These are phyloP conservation scores for Caenorhabditis sp. DNA, from an alignment of 2,888 invertebrate genomes.

Conservation along the genomic window DNA sequence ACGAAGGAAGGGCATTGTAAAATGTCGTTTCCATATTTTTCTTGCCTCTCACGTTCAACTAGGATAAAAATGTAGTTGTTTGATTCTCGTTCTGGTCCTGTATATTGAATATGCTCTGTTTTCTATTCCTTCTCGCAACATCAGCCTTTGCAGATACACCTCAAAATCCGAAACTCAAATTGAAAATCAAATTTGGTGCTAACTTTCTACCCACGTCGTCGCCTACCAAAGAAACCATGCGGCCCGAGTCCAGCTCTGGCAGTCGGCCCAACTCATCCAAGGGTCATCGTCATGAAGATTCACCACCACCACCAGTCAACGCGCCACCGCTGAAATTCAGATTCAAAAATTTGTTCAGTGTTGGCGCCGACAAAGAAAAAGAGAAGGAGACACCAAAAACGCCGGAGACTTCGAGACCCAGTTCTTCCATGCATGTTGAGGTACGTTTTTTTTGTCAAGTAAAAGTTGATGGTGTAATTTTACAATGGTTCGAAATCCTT, in stretches of 20 bases:
- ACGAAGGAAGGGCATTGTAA: slow-evolving; percentile 33
- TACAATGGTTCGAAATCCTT: no score
- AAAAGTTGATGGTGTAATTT: neutral
- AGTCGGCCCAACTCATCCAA: slow-evolving; percentile 48
- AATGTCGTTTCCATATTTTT: slow-evolving; percentile 29
- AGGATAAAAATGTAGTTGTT: neutral
- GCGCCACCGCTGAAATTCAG: slow-evolving; percentile 54
- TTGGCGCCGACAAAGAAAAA: neutral
- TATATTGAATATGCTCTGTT: neutral
- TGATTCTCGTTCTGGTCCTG: neutral
- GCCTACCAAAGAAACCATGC: slow-evolving; percentile 15
- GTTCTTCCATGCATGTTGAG: slow-evolving; percentile 13
- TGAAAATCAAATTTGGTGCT: slow-evolving; percentile 57
- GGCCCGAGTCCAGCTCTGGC: slow-evolving; percentile 39
- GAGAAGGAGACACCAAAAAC: neutral
- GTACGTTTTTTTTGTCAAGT: neutral
- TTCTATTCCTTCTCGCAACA: neutral
- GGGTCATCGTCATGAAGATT: slow-evolving; percentile 15
- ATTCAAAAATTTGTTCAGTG: slow-evolving; percentile 57
- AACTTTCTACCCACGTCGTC: slow-evolving; percentile 2
- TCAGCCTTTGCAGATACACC: slow-evolving; percentile 26
- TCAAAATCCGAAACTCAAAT: slow-evolving; percentile 38
- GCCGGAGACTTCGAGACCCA: slow-evolving; percentile 29
- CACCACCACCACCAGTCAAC: slow-evolving; percentile 14
- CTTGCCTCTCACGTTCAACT: neutral